A percentile compares a stretch with the other conserved stretches of the same genome.
Evolutionary conservation across 2,888 invertebrate species (phyloP).

Genomic region (Cataglyphis albicans): DNA sequence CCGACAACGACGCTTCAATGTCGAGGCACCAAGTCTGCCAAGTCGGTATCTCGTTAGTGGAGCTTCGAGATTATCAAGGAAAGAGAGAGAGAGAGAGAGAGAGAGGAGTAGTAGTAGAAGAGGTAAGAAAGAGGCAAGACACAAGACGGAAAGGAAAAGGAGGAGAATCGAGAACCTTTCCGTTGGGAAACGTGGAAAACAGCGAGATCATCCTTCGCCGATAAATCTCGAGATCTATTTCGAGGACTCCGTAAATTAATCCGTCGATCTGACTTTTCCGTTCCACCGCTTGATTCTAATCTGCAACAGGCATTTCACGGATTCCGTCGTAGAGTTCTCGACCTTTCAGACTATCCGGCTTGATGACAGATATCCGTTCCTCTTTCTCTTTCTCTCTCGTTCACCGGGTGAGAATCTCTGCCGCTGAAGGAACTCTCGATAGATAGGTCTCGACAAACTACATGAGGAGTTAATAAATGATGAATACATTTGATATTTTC

Average conservation of each 20-base stretch:
- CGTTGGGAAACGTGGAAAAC: not conserved
- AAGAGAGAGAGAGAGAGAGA: not conserved
- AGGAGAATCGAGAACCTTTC: constrained; percentile 34
- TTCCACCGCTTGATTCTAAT: constrained; percentile 77
- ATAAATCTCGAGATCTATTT: constrained; percentile 76
- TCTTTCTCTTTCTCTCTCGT: constrained; percentile 24
- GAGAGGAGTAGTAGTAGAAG: not conserved
- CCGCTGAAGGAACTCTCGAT: constrained; percentile 43
- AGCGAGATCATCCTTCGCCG: constrained; percentile 69
- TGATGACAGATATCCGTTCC: constrained; percentile 48
- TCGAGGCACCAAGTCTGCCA: constrained; percentile 59
- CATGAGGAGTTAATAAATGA: constrained; percentile 74
- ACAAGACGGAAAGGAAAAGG: not conserved
- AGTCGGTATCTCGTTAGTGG: constrained; percentile 76
- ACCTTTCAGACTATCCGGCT: constrained; percentile 20
- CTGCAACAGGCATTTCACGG: constrained; percentile 69
- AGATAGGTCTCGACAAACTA: constrained; percentile 67
- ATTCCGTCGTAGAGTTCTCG: constrained; percentile 58
- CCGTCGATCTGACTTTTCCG: constrained; percentile 74
- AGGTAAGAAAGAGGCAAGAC: constrained; percentile 13
- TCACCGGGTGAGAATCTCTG: constrained; percentile 1
- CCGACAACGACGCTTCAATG: constrained; percentile 4
- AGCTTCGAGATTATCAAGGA: constrained; percentile 64
- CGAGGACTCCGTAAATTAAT: constrained; percentile 76
- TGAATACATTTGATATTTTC: constrained; percentile 37